These are phyloP conservation scores for Brachyptera putata DNA, from an alignment of 2,888 invertebrate genomes.

Conservation along the genomic window DNA sequence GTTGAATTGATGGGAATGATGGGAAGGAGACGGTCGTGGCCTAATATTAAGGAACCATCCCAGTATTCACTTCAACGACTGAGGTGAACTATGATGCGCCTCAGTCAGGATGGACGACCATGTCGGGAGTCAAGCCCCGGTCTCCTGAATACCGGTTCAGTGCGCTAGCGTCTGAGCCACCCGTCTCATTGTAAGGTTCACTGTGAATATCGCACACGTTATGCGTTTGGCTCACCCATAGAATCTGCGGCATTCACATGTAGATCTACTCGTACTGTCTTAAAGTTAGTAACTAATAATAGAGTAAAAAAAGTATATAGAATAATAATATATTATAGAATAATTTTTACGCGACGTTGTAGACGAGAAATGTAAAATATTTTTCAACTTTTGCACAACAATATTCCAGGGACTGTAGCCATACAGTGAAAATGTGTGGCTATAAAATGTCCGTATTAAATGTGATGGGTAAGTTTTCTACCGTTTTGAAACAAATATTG, in stretches of 20 bases:
- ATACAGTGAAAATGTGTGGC: not conserved
- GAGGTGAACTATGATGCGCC: no score
- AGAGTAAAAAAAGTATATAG: not conserved
- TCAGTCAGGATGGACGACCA: no score
- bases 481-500: not conserved
- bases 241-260: conserved; percentile 6
- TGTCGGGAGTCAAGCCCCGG: no score
- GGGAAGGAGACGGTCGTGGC: no score
- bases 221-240: conserved; percentile 12
- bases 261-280: not conserved
- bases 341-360: conserved; percentile 18
- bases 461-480: conserved; percentile 9
- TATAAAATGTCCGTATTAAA: conserved; percentile 1
- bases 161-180: no score
- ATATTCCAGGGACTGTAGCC: not conserved
- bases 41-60: no score
- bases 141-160: no score
- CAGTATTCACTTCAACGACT: no score
- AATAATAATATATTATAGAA: conserved; percentile 5
- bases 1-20: no score
- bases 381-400: conserved; percentile 17
- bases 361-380: conserved; percentile 22
- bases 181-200: no score
- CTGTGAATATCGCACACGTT: conserved; percentile 6
- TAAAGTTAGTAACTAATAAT: not conserved